Evolutionary conservation across 2,888 invertebrate species (phyloP).

Genomic region (Callosobruchus maculatus): DNA sequence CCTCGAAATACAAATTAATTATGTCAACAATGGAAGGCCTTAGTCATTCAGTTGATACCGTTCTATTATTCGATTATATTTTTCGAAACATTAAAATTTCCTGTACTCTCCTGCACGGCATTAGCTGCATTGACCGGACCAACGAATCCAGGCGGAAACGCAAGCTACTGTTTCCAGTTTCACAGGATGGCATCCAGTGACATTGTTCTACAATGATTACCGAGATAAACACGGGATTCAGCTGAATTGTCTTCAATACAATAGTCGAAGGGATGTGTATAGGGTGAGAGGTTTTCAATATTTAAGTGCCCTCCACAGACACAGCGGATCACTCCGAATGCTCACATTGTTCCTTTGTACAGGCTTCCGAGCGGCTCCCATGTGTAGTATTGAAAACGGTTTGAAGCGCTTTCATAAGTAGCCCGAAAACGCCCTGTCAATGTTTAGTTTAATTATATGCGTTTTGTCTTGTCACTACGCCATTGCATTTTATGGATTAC

Average conservation of each 20-base stretch:
- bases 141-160: not conserved
- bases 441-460: too few species aligned
- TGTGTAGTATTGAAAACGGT: not conserved
- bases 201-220: not conserved
- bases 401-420: not conserved
- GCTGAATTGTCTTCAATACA: not conserved
- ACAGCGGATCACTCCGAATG: not conserved
- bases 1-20: too few species aligned
- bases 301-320: not conserved
- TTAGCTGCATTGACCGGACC: too few species aligned
- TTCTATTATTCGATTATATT: too few species aligned
- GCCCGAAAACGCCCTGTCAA: not conserved
- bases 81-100: too few species aligned
- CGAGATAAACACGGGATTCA: not conserved
- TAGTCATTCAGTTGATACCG: too few species aligned
- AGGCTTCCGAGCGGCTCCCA: not conserved
- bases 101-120: too few species aligned
- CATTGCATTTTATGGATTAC: too few species aligned
- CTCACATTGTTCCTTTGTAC: not conserved
- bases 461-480: too few species aligned
- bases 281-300: not conserved
- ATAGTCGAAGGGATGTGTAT: not conserved
- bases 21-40: too few species aligned
- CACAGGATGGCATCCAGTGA: not conserved
- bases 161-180: not conserved